phyloP scores from a whole-genome alignment of 2,888 invertebrate genomes.

The Thymelicus lineola region DNA sequence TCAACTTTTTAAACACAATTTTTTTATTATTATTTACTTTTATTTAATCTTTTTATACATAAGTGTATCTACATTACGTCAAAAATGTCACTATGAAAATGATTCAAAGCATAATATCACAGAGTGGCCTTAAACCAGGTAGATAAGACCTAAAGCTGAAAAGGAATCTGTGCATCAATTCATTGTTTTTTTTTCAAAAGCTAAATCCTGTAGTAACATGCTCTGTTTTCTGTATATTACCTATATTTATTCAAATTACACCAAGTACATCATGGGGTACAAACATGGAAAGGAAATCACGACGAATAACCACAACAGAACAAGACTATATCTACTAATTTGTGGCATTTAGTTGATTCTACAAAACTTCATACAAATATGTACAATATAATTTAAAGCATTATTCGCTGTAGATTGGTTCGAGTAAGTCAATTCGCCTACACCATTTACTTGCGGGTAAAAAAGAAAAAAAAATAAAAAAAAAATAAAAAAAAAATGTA shows the following conservation, averaged over 20 bases:
- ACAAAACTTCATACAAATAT: constrained; percentile 15
- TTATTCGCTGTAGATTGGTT: constrained; percentile 1
- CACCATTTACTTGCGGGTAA: no score
- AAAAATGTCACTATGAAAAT: background rate
- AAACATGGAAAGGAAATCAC: background rate
- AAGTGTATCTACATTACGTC: background rate
- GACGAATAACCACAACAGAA: constrained; percentile 4
- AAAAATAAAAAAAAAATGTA: no score
- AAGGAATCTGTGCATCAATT: no score
- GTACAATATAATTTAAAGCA: constrained; percentile 29
- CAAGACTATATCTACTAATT: background rate
- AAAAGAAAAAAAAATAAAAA: no score
- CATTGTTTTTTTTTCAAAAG: background rate
- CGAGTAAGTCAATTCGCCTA: background rate
- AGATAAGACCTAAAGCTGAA: background rate
- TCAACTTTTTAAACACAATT: no score
- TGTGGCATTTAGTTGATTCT: constrained; percentile 10
- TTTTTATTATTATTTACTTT: no score
- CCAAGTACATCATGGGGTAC: background rate
- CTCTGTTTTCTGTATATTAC: background rate
- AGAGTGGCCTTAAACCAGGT: background rate
- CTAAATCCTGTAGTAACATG: background rate
- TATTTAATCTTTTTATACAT: no score
- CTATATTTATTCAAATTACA: no score
- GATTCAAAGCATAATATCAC: background rate